Conservation (phyloP, 2,888 invertebrate species). For the Cryptophagus acutangulus region DNA sequence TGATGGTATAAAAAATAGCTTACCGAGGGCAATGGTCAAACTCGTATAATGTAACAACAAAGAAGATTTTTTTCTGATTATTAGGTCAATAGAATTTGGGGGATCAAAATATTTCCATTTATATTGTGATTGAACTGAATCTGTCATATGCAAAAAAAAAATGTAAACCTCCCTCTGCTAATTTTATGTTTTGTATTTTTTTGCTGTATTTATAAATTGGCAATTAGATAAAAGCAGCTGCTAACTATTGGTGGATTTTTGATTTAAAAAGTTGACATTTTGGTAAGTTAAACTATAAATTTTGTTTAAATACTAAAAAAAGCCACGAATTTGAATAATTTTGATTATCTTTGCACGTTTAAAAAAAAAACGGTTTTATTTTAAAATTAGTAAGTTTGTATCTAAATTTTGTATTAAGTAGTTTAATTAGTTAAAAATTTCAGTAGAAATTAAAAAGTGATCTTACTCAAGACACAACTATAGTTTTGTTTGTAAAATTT, state of each 20-base stretch:
- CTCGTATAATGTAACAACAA: neutral
- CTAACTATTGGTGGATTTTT: neutral
- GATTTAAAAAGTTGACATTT: too few species aligned
- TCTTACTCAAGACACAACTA: too few species aligned
- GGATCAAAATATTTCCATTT: constrained; percentile 2
- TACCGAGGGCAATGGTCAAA: constrained; percentile 3
- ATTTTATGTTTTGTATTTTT: constrained; percentile 2
- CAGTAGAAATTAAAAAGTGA: too few species aligned
- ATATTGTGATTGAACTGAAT: neutral
- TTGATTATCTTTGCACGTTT: too few species aligned
- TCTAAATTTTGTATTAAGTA: too few species aligned
- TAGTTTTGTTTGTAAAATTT: too few species aligned
- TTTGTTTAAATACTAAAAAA: too few species aligned
- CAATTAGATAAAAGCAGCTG: neutral
- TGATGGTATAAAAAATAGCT: constrained; percentile 1
- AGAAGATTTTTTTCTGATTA: constrained; percentile 1
- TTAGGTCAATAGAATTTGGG: constrained; percentile 3
- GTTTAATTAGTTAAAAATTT: too few species aligned
- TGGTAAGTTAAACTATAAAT: too few species aligned
- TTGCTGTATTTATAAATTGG: neutral
- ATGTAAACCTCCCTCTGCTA: neutral
- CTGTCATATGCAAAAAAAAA: neutral
- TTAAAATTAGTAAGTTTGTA: too few species aligned
- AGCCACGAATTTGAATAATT: too few species aligned
- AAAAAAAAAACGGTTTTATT: too few species aligned